Conservation (phyloP, 2,113 vertebrate genomes). For the Lepus europaeus region DNA sequence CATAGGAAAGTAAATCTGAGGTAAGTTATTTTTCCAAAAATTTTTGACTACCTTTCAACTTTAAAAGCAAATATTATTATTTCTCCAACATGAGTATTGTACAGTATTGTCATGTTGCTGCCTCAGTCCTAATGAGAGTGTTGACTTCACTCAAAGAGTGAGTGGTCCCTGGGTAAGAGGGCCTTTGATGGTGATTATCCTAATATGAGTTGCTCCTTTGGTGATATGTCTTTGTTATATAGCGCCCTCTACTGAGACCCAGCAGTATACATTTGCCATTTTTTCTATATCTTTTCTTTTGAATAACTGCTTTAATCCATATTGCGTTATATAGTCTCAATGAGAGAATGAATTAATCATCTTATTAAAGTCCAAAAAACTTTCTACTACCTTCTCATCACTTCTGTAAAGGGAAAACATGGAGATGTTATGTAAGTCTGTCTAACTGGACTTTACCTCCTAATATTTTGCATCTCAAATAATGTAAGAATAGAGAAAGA, state of each 20-base stretch:
- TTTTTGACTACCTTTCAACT: background rate
- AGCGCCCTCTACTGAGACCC: background rate
- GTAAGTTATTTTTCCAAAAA: background rate
- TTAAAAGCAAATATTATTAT: background rate
- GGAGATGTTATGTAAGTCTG: background rate
- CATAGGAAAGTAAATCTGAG: background rate
- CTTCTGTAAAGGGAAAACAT: background rate
- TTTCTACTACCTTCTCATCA: background rate
- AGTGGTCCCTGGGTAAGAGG: background rate
- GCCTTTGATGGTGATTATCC: background rate
- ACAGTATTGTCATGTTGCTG: background rate
- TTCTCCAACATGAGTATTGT: background rate
- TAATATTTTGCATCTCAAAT: background rate
- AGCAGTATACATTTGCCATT: background rate
- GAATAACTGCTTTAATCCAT: background rate
- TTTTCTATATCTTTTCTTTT: background rate
- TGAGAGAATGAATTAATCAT: background rate
- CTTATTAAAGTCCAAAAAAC: background rate
- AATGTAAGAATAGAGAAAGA: background rate
- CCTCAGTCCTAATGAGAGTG: background rate
- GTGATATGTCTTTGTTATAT: background rate
- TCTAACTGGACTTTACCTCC: background rate
- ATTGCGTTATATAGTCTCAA: background rate
- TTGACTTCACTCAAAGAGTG: background rate
- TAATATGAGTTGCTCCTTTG: background rate